Percentiles rank a stretch among this genome's conserved stretches.
phyloP scores from a whole-genome alignment of 1,140 invertebrate genomes.

The Cyphomyrmex costatus region DNA sequence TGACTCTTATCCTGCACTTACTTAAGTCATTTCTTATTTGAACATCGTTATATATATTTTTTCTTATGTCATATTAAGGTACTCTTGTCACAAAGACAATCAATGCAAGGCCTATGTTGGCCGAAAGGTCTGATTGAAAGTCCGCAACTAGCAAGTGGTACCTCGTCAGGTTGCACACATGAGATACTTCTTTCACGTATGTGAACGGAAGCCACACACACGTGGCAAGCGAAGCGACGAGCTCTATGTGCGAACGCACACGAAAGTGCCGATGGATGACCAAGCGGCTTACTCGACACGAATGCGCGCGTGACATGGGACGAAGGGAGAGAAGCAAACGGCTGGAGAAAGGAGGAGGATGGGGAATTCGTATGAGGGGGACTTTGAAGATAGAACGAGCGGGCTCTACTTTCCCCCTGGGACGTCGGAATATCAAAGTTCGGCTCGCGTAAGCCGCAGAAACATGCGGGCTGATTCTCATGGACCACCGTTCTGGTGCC shows the following conservation, averaged over 20 bases:
- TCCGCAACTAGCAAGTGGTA: conserved; percentile 3
- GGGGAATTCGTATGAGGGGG: conserved; percentile 58
- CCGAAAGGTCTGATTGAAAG: neutral
- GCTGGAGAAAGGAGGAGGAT: conserved; percentile 42
- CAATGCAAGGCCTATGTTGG: neutral
- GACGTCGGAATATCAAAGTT: conserved; percentile 68
- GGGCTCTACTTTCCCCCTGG: conserved; percentile 67
- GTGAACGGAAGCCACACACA: neutral
- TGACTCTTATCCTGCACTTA: neutral
- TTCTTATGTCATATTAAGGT: neutral
- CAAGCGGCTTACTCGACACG: conserved; percentile 71
- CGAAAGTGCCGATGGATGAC: conserved; percentile 62
- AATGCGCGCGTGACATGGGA: conserved; percentile 57
- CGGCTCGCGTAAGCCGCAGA: conserved; percentile 39
- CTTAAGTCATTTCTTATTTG: neutral
- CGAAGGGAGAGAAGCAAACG: conserved; percentile 32
- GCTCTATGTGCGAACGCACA: conserved; percentile 51
- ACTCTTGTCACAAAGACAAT: too few relatives aligned
- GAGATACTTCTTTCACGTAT: conserved; percentile 28
- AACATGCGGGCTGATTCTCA: conserved; percentile 61
- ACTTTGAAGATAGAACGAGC: conserved; percentile 73
- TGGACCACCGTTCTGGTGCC: conserved; percentile 32
- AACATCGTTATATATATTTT: neutral
- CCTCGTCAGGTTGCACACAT: neutral
- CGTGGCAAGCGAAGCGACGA: conserved; percentile 12